phyloP scores from a whole-genome alignment of 2,888 invertebrate species.

The Harpagoxenus sublaevis region DNA sequence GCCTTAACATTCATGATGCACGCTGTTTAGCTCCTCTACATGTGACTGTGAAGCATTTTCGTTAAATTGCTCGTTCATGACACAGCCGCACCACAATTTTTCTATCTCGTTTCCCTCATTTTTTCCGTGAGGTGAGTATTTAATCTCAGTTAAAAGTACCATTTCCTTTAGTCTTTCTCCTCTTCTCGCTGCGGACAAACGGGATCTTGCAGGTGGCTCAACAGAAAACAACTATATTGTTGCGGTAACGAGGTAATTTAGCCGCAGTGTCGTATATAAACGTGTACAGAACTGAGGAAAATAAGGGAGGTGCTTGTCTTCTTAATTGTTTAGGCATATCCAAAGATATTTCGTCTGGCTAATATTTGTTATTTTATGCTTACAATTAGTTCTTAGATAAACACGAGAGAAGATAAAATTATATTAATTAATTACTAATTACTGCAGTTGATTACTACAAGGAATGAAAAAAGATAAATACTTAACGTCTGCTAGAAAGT shows the following conservation, averaged over 20 bases:
- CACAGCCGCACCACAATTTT: conserved; percentile 2
- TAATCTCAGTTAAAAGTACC: conserved; percentile 57
- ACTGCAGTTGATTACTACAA: not conserved
- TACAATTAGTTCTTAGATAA: not conserved
- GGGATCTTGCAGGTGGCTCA: conserved; percentile 37
- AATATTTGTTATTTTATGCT: not conserved
- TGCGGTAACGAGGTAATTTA: conserved; percentile 70
- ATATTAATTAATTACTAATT: not conserved
- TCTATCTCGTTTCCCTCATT: conserved; percentile 8
- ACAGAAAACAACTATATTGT: conserved; percentile 51
- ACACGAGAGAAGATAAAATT: not conserved
- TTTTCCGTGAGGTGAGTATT: conserved; percentile 42
- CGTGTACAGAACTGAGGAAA: conserved; percentile 39
- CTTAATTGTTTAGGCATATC: not conserved
- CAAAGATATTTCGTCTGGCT: not conserved
- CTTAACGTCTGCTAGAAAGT: too few species aligned
- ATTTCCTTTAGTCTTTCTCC: conserved; percentile 38
- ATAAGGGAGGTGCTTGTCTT: not conserved
- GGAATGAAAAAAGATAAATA: not conserved
- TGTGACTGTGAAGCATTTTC: conserved; percentile 37
- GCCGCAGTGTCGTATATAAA: conserved; percentile 51
- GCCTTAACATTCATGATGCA: conserved; percentile 26
- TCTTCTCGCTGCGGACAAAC: conserved; percentile 24
- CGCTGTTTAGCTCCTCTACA: conserved; percentile 18
- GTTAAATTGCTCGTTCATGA: conserved; percentile 34